Percentiles rank a stretch among this genome's conserved stretches.
Evolutionary conservation across 2,797 vertebrate species (phyloP).

Genomic region (Hydrocynus forskahlii): DNA sequence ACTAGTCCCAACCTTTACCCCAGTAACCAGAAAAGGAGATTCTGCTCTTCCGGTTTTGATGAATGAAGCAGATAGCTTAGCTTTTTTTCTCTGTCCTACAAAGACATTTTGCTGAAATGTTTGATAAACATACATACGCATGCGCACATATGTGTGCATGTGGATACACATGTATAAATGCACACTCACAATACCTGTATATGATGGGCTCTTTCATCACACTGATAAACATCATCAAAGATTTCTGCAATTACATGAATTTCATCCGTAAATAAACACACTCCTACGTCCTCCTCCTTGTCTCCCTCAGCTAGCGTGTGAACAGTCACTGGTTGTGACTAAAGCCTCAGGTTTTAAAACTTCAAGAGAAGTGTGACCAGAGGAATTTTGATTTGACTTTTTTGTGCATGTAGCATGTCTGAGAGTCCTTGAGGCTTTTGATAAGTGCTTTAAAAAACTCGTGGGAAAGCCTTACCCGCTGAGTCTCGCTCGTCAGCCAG

Average conservation of each 20-base stretch:
- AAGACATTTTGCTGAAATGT: no score
- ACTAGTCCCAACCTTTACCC: no score
- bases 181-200: not conserved
- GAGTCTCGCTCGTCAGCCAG: slow-evolving; percentile 28
- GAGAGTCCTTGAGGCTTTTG: slow-evolving; percentile 61
- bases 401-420: slow-evolving; percentile 58
- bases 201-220: not conserved
- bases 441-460: slow-evolving; percentile 56
- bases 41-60: no score
- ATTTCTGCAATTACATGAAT: not conserved
- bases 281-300: not conserved
- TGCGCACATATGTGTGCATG: not conserved
- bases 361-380: slow-evolving; percentile 53
- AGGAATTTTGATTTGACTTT: slow-evolving; percentile 65
- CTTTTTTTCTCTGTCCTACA: no score
- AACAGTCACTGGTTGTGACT: slow-evolving; percentile 3
- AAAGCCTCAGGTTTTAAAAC: not conserved
- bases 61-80: no score
- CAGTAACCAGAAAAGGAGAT: no score
- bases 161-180: no score
- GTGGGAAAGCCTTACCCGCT: slow-evolving; percentile 67
- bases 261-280: not conserved
- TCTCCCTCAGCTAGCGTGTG: slow-evolving; percentile 10
- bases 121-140: not conserved
- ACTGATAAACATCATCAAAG: not conserved